Evolutionary conservation across 2,797 vertebrate species (phyloP), one percentile per base, ranked within the genome.

Genomic region (Ambastaia sidthimunki): DNA sequence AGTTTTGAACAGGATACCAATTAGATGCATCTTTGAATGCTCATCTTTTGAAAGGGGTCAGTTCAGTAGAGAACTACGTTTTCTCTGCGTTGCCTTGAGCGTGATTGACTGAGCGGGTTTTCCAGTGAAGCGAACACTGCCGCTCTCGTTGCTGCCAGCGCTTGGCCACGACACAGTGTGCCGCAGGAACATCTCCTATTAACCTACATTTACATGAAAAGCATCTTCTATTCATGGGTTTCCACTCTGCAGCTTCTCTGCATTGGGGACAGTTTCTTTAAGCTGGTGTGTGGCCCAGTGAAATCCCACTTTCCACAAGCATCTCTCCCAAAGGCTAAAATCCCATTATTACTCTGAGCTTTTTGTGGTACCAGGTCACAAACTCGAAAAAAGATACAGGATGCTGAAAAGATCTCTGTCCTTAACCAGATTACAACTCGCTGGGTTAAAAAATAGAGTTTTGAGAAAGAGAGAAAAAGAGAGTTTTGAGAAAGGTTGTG

Each of bases 171-270:
- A 85, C 80, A 6, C 48, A 81, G 85, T 72, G 67, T 82, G 80
- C 79, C 48, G 0, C 65, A 78, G 77, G 86, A 86, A 88, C 84
- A 87, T 89, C 85, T 88, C 86, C 79, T 88, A 86, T 90, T 90
- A 87, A 87, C 89, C 88, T 86, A 89, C 77, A 89, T 91, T 84
- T 19, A 74, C 71, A 71, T 85, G 69, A 63, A 84, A 85, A 76
- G 65, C 75, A 12, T 50, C 5, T 37, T 80, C 83, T 83, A 74
- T 86, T 84, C 74, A 73, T 21, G 74, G 72, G 71, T 80, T 62
- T 37, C 15, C 18, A 65, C 34, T 65, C 34, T n/a, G 18, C 9
- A 37, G 31, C 62, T n/a, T 10, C 31, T 37, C 28, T n/a, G 57
- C 7, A 11, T 37, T 37, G 16, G 31, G 62, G 28, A 65, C 31